Conservation (phyloP, 2,113 vertebrate genomes). For the Nettapus auritus region DNA sequence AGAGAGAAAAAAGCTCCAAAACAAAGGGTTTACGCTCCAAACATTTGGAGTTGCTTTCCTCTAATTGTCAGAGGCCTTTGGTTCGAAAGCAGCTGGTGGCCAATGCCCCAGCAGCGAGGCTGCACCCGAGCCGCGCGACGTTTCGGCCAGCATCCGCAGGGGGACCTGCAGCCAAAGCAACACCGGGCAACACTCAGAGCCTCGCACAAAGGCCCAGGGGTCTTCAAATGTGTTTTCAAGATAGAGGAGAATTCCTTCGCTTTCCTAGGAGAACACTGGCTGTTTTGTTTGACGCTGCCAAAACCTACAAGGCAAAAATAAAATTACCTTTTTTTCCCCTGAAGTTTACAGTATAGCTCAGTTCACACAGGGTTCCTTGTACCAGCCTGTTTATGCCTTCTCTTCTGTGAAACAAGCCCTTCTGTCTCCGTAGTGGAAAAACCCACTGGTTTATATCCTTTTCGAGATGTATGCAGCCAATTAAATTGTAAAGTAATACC, state of each 20-base stretch:
- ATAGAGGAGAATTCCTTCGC: constrained; percentile 6
- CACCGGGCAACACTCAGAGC: background rate
- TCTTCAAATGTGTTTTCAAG: constrained; percentile 34
- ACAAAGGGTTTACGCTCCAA: background rate
- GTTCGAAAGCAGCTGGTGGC: background rate
- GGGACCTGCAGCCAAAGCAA: background rate
- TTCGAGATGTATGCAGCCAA: constrained; percentile 69
- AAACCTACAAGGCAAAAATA: constrained; percentile 58
- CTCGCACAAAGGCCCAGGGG: background rate
- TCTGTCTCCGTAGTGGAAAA: constrained; percentile 72
- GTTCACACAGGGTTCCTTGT: constrained; percentile 76
- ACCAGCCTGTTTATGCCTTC: constrained; percentile 68
- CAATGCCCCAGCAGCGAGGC: background rate
- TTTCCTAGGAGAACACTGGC: constrained; percentile 69
- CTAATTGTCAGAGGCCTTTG: constrained; percentile 6
- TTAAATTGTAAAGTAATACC: constrained; percentile 76
- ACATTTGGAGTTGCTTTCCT: background rate
- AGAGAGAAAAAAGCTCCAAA: background rate
- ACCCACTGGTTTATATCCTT: constrained; percentile 71
- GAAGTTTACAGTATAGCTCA: constrained; percentile 50
- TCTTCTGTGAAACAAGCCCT: constrained; percentile 74
- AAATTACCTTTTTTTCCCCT: background rate
- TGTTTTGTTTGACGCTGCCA: constrained; percentile 72
- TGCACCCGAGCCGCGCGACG: background rate
- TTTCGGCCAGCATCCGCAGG: background rate